Evolutionary conservation across 2,888 invertebrate genomes (phyloP).

Genomic region (Punctoribates punctum): DNA sequence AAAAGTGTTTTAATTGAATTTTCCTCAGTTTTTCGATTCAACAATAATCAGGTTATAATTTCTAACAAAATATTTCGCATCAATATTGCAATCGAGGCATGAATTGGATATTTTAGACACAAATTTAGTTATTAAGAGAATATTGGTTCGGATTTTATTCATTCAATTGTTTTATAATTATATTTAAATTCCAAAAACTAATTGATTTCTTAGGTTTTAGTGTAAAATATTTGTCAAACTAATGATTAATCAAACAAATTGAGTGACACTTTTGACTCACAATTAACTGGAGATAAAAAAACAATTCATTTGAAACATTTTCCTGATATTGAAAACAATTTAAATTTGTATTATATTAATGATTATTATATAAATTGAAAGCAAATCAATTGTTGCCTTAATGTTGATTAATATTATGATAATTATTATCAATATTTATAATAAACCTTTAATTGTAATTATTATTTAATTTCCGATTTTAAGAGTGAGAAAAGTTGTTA

Average conservation of each 20-base stretch:
- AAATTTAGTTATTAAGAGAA: no score
- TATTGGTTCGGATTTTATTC: no score
- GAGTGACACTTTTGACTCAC: no score
- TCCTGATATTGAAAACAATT: background rate
- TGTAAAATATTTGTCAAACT: no score
- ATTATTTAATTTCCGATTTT: background rate
- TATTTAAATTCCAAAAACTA: no score
- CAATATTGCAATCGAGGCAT: no score
- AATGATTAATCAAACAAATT: no score
- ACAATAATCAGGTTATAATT: no score
- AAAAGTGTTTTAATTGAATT: background rate
- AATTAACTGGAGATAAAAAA: background rate
- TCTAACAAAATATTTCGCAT: no score
- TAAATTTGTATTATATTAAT: slow-evolving; percentile 3
- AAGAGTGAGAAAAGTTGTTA: slow-evolving; percentile 1
- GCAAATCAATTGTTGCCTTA: slow-evolving; percentile 22
- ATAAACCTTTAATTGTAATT: slow-evolving; percentile 16
- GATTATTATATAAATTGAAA: background rate
- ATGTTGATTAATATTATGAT: background rate
- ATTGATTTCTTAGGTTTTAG: no score
- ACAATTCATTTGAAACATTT: background rate
- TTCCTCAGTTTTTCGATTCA: background rate
- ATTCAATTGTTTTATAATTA: no score
- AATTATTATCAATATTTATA: background rate
- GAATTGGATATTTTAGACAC: no score